Evolutionary conservation across 2,797 vertebrate genomes (phyloP), one percentile per base, ranked within the genome.

Genomic region (Liparis tanakae): DNA sequence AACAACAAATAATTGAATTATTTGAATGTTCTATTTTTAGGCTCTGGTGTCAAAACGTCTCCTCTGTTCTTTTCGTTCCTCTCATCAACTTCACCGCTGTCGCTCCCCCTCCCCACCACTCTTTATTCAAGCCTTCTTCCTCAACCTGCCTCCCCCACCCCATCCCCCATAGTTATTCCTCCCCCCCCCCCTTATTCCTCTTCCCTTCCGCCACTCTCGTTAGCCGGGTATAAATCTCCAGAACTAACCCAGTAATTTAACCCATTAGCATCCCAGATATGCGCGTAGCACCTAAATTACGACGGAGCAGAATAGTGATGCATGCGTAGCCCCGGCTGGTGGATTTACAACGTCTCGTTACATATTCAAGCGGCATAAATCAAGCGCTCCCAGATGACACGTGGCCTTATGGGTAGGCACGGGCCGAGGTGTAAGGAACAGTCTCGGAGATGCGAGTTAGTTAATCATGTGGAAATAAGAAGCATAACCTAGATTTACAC

Each of bases 261-360:
- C 95, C 95, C 96, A 97, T 96, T 96, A 97, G 94, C 95, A 95
- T 94, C 94, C 91, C 90, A 93, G 93, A 92, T 91, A 88, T 84
- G 92, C 95, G 95, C 89, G 89, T 68, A 94, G 86, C 91, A 92
- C 95, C 94, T 92, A 93, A 91, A 94, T 95, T 95, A 94, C 88
- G 90, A 94, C 91, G 91, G 93, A 94, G 81, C 79, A 75, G 88
- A 85, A 89, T 86, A 73, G 89, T 82, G 86, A 87, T 87, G 89
- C 85, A 85, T 85, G n/a, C n/a, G 77, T 82, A 77, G 95, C 94
- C 84, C 63, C 55, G 85, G 81, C 81, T 79, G 93, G 93, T 92
- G 95, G 95, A 98, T 97, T 97, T 96, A 97, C 95, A 94, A 96
- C 95, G 93, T 91, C 94, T 85, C 83, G 96, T 98, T 96, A 96